Percentiles rank a stretch among this genome's conserved stretches.
phyloP scores from a whole-genome alignment of 2,113 vertebrate species.

The Nannobrachium achirus region DNA sequence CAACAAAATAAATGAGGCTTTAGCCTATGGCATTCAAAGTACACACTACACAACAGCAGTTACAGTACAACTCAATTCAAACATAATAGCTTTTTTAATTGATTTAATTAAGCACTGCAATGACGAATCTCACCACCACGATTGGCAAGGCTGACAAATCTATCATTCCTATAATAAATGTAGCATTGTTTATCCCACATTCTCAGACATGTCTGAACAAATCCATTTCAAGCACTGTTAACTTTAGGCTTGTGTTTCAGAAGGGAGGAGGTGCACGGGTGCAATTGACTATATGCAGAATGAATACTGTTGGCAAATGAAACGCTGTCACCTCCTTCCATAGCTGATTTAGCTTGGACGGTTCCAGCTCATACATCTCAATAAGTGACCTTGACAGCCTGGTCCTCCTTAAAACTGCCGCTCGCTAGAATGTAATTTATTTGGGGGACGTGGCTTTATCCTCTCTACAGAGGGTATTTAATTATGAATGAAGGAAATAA shows the following conservation, averaged over 20 bases:
- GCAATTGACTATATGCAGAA: conserved; percentile 1
- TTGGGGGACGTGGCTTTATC: conserved; percentile 21
- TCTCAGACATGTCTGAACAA: not conserved
- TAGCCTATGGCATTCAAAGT: too few species aligned
- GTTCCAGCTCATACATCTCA: conserved; percentile 59
- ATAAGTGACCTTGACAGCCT: conserved; percentile 45
- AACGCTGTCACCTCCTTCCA: conserved; percentile 36
- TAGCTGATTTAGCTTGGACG: conserved; percentile 33
- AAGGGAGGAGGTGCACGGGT: not conserved
- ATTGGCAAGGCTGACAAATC: not conserved
- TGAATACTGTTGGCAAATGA: conserved; percentile 6
- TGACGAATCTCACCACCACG: not conserved
- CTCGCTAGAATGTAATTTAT: conserved; percentile 51
- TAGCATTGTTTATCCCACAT: not conserved
- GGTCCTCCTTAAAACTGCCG: conserved; percentile 43
- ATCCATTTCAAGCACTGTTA: conserved; percentile 3
- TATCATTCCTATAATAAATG: not conserved
- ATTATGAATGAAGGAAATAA: conserved; percentile 50
- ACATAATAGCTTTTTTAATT: conserved; percentile 6
- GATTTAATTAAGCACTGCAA: not conserved
- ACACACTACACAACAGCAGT: not conserved
- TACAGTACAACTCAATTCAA: conserved; percentile 1
- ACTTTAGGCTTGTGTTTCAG: not conserved
- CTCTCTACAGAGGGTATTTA: conserved; percentile 33
- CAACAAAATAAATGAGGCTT: too few species aligned